A percentile compares a stretch with the other conserved stretches of the same genome.
Evolutionary conservation across 2,797 vertebrate species (phyloP).

Genomic region (Leptodactylus fallax): DNA sequence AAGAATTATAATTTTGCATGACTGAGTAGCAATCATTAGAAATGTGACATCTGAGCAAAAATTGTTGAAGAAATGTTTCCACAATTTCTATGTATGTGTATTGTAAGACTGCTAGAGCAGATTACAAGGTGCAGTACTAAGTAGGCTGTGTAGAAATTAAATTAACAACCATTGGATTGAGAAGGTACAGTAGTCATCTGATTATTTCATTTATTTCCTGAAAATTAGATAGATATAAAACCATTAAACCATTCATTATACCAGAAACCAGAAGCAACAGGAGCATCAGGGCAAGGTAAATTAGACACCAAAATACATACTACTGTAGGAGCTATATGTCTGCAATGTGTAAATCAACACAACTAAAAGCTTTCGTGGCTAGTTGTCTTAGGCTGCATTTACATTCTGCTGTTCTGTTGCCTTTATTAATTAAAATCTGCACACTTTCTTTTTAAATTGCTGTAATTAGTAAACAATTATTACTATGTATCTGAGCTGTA

Average conservation of each 20-base stretch:
- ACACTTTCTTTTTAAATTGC: no score
- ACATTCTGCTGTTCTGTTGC: no score
- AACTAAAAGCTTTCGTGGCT: no score
- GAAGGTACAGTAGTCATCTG: neutral
- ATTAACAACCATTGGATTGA: neutral
- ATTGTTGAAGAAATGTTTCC: neutral
- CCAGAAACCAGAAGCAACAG: neutral
- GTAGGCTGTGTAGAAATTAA: neutral
- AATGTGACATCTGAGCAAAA: no score
- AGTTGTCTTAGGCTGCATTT: no score
- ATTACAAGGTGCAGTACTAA: neutral
- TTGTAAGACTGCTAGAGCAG: neutral
- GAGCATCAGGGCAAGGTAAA: neutral
- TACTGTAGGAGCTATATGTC: neutral
- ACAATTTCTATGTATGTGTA: neutral
- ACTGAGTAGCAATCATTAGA: neutral
- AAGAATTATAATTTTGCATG: neutral
- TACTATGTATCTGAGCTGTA: no score
- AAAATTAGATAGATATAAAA: neutral
- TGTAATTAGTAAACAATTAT: no score
- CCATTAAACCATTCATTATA: neutral
- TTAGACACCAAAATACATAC: neutral
- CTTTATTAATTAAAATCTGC: no score
- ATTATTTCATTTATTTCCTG: neutral
- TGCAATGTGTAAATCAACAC: neutral